These are phyloP conservation scores for Tiliqua scincoides DNA, from an alignment of 2,113 vertebrate species.

Conservation along the genomic window DNA sequence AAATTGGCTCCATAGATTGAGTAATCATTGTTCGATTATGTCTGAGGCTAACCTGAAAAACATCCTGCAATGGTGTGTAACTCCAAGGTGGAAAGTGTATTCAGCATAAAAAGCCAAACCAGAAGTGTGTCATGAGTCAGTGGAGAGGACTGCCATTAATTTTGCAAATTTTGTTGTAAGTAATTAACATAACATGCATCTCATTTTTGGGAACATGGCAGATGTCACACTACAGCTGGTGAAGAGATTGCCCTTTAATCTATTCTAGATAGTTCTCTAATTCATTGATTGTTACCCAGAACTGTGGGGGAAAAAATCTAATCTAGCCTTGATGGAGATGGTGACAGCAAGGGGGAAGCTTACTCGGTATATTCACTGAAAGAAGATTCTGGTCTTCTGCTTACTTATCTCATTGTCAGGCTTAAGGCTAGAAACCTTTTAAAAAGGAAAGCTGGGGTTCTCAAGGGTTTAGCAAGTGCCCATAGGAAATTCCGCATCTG, in stretches of 20 bases:
- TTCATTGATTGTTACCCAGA: not conserved
- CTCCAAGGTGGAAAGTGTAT: not conserved
- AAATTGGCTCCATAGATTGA: not conserved
- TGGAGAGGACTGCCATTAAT: not conserved
- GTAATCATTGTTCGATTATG: not conserved
- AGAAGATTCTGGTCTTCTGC: not conserved
- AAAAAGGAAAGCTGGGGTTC: not conserved
- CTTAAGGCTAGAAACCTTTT: not conserved
- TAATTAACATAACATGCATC: constrained; percentile 19
- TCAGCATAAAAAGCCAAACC: not conserved
- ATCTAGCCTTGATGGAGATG: not conserved
- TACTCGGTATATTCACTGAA: not conserved
- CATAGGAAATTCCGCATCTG: not conserved
- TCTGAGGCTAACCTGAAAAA: not conserved
- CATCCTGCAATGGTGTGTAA: not conserved
- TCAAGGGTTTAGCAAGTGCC: not conserved
- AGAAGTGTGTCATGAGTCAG: not conserved
- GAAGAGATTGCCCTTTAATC: constrained; percentile 4
- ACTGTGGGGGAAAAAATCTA: not conserved
- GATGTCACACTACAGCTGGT: constrained; percentile 30
- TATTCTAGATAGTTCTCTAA: not conserved
- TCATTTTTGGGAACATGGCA: constrained; percentile 14
- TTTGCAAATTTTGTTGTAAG: constrained; percentile 10
- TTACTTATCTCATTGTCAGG: not conserved
- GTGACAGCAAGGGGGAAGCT: not conserved